These are phyloP conservation scores for Anhinga anhinga DNA, from an alignment of 2,113 vertebrate species.

Conservation along the genomic window DNA sequence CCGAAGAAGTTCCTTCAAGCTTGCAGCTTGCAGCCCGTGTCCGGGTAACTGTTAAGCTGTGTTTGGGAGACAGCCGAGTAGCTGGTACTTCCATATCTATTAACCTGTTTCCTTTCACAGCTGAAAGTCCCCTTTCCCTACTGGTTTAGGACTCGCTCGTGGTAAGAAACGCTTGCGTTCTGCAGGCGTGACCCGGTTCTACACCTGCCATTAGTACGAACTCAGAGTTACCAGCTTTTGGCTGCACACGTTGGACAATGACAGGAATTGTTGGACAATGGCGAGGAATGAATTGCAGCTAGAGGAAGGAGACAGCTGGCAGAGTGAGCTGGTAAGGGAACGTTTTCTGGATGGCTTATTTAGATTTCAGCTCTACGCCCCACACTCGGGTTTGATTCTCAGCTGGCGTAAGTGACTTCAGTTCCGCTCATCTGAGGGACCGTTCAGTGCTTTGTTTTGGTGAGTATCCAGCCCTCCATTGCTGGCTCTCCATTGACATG, in stretches of 20 bases:
- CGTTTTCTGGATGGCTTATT: not conserved
- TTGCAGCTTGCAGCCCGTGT: not conserved
- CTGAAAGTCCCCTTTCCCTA: not conserved
- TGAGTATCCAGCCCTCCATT: not conserved
- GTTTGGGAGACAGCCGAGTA: not conserved
- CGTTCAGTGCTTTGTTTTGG: fast-evolving
- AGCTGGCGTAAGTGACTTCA: not conserved
- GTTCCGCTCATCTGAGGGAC: not conserved
- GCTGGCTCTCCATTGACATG: not conserved
- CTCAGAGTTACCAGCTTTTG: not conserved
- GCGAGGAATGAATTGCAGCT: not conserved
- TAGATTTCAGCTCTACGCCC: not conserved
- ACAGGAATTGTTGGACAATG: not conserved
- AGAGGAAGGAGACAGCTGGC: not conserved
- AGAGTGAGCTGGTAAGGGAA: not conserved
- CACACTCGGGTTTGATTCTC: not conserved
- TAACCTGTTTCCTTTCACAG: not conserved
- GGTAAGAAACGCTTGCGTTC: not conserved
- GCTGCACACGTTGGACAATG: not conserved
- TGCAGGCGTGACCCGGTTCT: not conserved
- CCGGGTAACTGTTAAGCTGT: not conserved
- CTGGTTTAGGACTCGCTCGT: not conserved
- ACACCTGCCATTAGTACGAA: not conserved
- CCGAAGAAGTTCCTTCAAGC: not conserved
- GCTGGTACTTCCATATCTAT: not conserved